These are phyloP conservation scores for Holacanthella duospinosa DNA, from an alignment of 2,888 invertebrate genomes.

Conservation along the genomic window DNA sequence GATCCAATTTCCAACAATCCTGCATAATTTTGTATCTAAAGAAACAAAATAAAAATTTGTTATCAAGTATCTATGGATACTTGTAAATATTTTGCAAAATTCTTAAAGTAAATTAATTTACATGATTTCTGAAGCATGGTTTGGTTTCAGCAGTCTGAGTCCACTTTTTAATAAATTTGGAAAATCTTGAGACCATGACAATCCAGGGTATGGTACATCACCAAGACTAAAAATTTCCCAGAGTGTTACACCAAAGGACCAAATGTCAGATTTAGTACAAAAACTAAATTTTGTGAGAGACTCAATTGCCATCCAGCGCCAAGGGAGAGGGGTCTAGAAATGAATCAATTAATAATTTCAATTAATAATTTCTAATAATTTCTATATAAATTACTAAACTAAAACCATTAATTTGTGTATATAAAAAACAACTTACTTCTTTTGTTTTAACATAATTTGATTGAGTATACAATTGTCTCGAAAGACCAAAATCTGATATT, in stretches of 20 bases:
- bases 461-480: background rate
- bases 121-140: background rate
- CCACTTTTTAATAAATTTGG: background rate
- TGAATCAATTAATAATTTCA: background rate
- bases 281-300: background rate
- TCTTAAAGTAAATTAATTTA: background rate
- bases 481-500: background rate
- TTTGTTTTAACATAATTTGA: background rate
- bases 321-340: background rate
- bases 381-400: background rate
- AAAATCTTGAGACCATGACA: background rate
- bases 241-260: constrained; percentile 1
- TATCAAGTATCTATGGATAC: background rate
- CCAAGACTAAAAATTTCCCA: constrained; percentile 1
- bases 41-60: background rate
- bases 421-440: background rate
- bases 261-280: background rate
- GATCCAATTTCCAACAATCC: background rate
- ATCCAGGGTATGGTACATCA: constrained; percentile 2
- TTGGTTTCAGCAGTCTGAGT: background rate
- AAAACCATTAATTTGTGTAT: background rate
- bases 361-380: no score
- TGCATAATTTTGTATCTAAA: background rate
- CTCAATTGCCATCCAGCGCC: background rate
- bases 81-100: no score